Evolutionary conservation across 2,888 invertebrate genomes (phyloP), one percentile per base, ranked within the genome.

Genomic region (Cerceris rybyensis): DNA sequence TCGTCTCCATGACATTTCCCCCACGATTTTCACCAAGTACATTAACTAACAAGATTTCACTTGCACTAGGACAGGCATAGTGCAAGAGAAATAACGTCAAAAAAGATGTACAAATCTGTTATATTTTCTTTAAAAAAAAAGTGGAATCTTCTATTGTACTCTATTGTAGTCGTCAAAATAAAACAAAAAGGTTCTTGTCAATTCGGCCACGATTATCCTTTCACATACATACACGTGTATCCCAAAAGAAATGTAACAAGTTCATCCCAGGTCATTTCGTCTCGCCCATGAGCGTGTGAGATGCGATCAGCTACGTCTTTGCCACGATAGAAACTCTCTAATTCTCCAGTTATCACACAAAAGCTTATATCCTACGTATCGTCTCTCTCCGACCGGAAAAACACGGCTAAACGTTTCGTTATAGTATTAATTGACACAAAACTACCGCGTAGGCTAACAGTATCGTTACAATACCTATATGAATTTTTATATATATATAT

Each of bases 401-500:
- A 84, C 76, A 83, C 77, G 79, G 77, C 78, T 81, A 80, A 86
- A 82, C 78, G 75, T 61, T 68, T 80, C 70, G 75, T 83, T 85
- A 80, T 61, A 77, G 80, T 87, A 84, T 87, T 89, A 89, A 89
- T 89, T 89, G 88, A 89, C 88, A 88, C 88, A 85, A 84, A 88
- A 81, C 88, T 88, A 86, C 82, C 83, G 86, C 85, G 80, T 82
- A 85, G 81, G 76, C 81, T 87, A 85, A 28, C 79, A 78, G 79
- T 81, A 76, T 59, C 76, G 60, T 78, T 77, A 80, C 55, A 80
- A 60, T 81, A 79, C 69, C 49, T 81, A 69, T 78, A 72, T 13
- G 78, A 79, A 79, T 80, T 69, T 50, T 17, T 67, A 17, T 59
- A 58, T 66, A 64, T 60, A 50, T 66, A 49, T 42, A 60, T 70